phyloP scores from a whole-genome alignment of 2,113 vertebrate genomes.

The Phoenicopterus ruber region DNA sequence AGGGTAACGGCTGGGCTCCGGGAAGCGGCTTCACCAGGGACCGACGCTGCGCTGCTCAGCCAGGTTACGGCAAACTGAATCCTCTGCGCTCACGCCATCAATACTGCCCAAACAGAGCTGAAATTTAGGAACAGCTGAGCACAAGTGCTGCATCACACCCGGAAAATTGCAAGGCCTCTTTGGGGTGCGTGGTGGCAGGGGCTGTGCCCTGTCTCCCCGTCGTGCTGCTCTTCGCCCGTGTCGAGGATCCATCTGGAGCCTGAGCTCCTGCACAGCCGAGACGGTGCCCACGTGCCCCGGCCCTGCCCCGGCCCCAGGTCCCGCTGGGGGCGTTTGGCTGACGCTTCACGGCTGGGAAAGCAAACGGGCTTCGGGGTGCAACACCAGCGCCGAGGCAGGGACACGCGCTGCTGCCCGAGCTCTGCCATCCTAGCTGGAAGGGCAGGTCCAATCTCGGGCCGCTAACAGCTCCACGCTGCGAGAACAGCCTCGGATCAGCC shows the following conservation, averaged over 20 bases:
- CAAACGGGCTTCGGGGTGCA: background rate
- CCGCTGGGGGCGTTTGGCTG: no score
- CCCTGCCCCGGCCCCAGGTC: no score
- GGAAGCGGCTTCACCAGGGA: background rate
- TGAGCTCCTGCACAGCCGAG: background rate
- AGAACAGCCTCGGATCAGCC: background rate
- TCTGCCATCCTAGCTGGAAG: background rate
- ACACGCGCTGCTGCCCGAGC: background rate
- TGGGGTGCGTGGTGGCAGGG: background rate
- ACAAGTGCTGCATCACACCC: background rate
- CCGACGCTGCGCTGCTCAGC: background rate
- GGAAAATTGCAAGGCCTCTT: no score
- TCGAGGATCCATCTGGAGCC: accelerated
- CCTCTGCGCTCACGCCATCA: background rate
- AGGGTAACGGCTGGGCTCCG: background rate
- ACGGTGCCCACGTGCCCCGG: accelerated
- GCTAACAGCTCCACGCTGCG: accelerated
- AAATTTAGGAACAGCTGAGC: background rate
- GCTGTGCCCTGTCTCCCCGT: no score
- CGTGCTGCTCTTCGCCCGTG: accelerated
- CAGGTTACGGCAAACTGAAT: background rate
- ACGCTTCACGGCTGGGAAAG: background rate
- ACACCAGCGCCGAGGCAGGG: background rate
- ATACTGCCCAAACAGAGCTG: background rate
- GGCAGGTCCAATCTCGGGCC: background rate